phyloP scores from a whole-genome alignment of 2,888 invertebrate species.

The Coelopa pilipes region DNA sequence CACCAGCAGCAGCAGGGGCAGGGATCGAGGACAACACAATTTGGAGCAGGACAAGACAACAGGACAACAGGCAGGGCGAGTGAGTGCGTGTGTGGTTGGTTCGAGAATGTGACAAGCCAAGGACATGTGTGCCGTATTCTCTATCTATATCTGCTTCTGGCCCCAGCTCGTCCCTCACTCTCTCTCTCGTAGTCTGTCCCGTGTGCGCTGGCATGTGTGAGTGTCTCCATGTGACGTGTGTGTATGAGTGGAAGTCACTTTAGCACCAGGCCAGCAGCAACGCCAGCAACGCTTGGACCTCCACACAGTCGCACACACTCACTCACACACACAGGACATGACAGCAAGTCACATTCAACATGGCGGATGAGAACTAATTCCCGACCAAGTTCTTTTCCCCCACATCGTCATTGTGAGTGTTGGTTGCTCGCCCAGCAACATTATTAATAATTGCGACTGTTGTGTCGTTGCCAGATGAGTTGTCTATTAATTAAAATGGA shows the following conservation, averaged over 20 bases:
- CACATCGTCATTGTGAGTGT: too few relatives aligned
- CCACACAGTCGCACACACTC: conserved; percentile 23
- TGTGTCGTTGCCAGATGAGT: too few relatives aligned
- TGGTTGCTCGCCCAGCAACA: too few relatives aligned
- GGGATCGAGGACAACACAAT: background rate
- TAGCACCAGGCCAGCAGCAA: conserved; percentile 31
- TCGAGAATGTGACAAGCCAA: conserved; percentile 21
- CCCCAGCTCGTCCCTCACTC: too few relatives aligned
- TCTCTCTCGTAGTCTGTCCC: too few relatives aligned
- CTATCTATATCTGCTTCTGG: background rate
- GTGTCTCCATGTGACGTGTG: conserved; percentile 14
- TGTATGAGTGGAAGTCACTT: conserved; percentile 26
- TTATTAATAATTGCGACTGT: too few relatives aligned
- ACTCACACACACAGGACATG: conserved; percentile 42
- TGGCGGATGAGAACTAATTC: conserved; percentile 50
- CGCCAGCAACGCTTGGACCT: conserved; percentile 1
- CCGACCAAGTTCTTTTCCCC: background rate
- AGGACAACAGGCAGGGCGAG: background rate
- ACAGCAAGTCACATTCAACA: conserved; percentile 57
- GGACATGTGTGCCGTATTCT: conserved; percentile 13
- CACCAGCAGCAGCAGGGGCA: too few relatives aligned
- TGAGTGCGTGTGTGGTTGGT: background rate
- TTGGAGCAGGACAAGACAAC: background rate
- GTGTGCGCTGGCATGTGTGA: background rate
- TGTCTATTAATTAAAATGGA: too few relatives aligned